Evolutionary conservation across 1,140 invertebrate species (phyloP).

Genomic region (Drosophila virilis): DNA sequence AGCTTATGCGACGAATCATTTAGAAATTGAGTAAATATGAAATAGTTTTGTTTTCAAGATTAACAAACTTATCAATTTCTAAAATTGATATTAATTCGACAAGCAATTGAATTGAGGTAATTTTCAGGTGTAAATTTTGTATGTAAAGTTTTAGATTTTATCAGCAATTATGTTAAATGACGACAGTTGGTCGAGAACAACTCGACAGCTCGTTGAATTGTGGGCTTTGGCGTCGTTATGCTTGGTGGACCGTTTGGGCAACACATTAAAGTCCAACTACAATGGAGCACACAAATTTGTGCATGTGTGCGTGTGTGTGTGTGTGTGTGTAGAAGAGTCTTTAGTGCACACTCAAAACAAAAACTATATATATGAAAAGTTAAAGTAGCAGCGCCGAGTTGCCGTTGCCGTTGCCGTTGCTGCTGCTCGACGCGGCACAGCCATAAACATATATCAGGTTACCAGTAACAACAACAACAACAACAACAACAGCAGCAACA

Average conservation of each 20-base stretch:
- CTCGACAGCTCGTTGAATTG: not conserved
- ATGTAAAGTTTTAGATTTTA: not conserved
- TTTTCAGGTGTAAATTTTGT: not conserved
- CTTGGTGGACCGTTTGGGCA: conserved; percentile 32
- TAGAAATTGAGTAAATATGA: no score
- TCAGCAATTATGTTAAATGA: not conserved
- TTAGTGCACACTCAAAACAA: conserved; percentile 21
- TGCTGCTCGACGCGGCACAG: conserved; percentile 65
- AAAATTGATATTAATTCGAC: not conserved
- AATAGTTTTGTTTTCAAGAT: no score
- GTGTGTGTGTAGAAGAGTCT: conserved; percentile 1
- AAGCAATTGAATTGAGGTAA: not conserved
- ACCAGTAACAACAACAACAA: conserved; percentile 55
- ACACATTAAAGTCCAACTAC: not conserved
- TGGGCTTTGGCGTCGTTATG: conserved; percentile 62
- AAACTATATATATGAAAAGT: conserved; percentile 62
- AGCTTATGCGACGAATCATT: no score
- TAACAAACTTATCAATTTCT: no score
- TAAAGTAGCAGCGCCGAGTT: conserved; percentile 74
- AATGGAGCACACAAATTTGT: not conserved
- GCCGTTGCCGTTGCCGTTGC: conserved; percentile 15
- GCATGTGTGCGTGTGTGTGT: no score
- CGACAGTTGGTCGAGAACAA: not conserved
- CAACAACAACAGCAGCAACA: not conserved
- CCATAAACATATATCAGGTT: conserved; percentile 80